phyloP scores from a whole-genome alignment of 1,140 invertebrate genomes.

The Zaprionus gabonicus region DNA sequence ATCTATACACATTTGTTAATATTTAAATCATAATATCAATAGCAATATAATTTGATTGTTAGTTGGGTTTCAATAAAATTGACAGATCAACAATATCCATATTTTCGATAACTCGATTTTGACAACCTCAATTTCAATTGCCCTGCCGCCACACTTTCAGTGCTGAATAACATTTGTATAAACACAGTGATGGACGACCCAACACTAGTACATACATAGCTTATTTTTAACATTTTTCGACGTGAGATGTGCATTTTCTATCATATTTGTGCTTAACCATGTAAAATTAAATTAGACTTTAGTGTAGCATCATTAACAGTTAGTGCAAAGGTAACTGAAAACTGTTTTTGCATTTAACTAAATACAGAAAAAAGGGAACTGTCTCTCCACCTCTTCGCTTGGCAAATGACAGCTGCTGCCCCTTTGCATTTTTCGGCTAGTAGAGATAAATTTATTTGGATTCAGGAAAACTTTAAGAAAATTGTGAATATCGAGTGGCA shows the following conservation, averaged over 20 bases:
- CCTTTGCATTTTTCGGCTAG: conserved; percentile 46
- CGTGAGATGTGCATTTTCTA: conserved; percentile 79
- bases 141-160: conserved; percentile 27
- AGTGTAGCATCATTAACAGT: conserved; percentile 75
- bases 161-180: conserved; percentile 22
- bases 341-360: conserved; percentile 11
- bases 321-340: conserved; percentile 72
- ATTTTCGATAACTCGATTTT: conserved; percentile 20
- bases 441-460: conserved; percentile 23
- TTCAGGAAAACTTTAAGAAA: conserved; percentile 18
- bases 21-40: background rate
- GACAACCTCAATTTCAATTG: background rate
- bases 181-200: conserved; percentile 32
- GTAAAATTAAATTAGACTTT: conserved; percentile 73
- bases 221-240: conserved; percentile 76
- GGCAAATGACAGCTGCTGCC: conserved; percentile 52
- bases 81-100: background rate
- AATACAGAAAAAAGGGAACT: conserved; percentile 33
- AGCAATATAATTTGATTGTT: too few relatives aligned
- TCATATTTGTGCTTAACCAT: conserved; percentile 79
- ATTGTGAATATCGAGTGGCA: conserved; percentile 17
- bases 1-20: background rate
- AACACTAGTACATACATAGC: conserved; percentile 67
- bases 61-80: background rate
- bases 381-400: conserved; percentile 37